Evolutionary conservation across 2,113 vertebrate species (phyloP), one percentile per base, ranked within the genome.

Genomic region (crab-eating macaque (Macaca fascicularis)): DNA sequence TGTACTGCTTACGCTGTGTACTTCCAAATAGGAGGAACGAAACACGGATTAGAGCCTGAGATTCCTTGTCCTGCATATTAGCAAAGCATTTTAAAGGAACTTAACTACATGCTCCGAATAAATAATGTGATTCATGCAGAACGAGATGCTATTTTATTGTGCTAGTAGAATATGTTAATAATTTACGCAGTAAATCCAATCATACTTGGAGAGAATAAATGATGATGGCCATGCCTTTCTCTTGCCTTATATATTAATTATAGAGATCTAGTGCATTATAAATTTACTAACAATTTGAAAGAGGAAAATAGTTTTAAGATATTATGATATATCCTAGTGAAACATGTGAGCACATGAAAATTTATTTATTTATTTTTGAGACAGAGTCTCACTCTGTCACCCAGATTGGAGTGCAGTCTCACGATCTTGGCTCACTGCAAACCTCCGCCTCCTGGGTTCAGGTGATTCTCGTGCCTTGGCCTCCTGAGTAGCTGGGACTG

Each of bases 161-260:
- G 98, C 92, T 95, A 59, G 86, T 79, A 90, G 50, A 70, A 86
- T 70, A 50, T 95, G 55, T 96, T 95, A 98, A 95, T 98, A 94
- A 92, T 97, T 97, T 98, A 98, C 96, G 25, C 76, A 95, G 88
- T 97, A 88, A 98, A 97, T 88, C 92, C 97, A 95, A 40, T 98
- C 97, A 72, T 91, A 94, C 50, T 97, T 98, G 80, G 91, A 59
- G 3, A 2, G 0, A 40, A 74, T 97, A 97, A 91, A 93, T 93
- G 35, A 90, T 1, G 92, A 90, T 96, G 82, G 90, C 55, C 83
- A 67, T 85, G 64, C 89, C 86, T 96, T 67, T 97, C 90, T 88
- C 57, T 96, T 98, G 89, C 38, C 17, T 92, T 97, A 88, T 89
- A 27, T 98, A 97, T 98, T 98, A 98, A 98, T 98, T 97, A 94